Evolutionary conservation across 2,888 invertebrate species (phyloP).

Genomic region (Diaprepes abbreviatus): DNA sequence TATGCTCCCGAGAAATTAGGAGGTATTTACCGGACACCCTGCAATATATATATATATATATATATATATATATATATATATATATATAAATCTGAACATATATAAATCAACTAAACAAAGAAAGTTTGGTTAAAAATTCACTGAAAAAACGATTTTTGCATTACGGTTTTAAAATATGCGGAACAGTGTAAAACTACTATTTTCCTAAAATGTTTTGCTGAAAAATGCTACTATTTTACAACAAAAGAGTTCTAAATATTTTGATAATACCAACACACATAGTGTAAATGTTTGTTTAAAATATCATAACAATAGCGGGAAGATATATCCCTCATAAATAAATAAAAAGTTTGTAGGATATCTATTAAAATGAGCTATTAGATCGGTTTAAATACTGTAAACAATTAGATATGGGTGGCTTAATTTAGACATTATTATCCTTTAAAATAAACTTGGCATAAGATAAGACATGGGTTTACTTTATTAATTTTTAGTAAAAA

Average conservation of each 20-base stretch:
- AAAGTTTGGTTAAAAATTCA: too few species aligned
- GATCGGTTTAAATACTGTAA: neutral
- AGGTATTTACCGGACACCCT: too few species aligned
- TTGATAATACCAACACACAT: neutral
- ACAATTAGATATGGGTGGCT: neutral
- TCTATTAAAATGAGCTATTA: neutral
- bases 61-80: too few species aligned
- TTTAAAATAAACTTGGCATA: slow-evolving; percentile 24
- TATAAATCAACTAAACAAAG: too few species aligned
- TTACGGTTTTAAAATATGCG: too few species aligned
- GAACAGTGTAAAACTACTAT: too few species aligned
- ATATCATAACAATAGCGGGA: neutral
- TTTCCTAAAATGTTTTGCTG: too few species aligned
- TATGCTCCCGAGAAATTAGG: too few species aligned
- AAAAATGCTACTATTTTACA: too few species aligned
- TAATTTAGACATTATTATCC: slow-evolving; percentile 26
- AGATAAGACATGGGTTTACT: neutral
- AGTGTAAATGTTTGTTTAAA: neutral
- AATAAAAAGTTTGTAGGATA: neutral
- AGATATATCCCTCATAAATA: neutral
- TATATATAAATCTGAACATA: too few species aligned
- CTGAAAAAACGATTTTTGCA: too few species aligned
- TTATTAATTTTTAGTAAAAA: slow-evolving; percentile 3
- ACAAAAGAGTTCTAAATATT: neutral
- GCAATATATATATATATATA: too few species aligned